These are phyloP conservation scores for Machimus atricapillus DNA, from an alignment of 2,888 invertebrate species.

Conservation along the genomic window DNA sequence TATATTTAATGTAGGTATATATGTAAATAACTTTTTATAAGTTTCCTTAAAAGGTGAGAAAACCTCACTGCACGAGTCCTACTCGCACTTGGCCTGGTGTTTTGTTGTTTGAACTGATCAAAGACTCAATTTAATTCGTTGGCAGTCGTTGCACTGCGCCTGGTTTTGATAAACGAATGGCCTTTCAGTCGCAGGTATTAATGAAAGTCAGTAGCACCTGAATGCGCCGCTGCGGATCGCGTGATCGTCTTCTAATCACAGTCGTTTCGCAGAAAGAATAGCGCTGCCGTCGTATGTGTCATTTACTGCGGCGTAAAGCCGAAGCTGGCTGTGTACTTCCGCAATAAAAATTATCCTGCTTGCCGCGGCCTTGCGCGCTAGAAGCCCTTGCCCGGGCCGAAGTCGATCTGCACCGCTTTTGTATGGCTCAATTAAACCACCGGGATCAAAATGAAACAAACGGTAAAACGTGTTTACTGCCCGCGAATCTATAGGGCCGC, in stretches of 20 bases:
- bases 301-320: not conserved
- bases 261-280: not conserved
- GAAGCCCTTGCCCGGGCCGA: not conserved
- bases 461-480: constrained; percentile 40
- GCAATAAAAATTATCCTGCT: not conserved
- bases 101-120: too few relatives aligned
- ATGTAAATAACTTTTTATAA: too few relatives aligned
- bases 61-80: too few relatives aligned
- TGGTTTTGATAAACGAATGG: not conserved
- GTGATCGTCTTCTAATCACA: not conserved
- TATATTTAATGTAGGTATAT: too few relatives aligned
- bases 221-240: not conserved
- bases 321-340: not conserved
- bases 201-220: not conserved
- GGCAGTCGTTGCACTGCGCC: not conserved
- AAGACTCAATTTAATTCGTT: not conserved
- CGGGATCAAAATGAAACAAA: constrained; percentile 1
- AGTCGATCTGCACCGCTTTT: not conserved
- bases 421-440: constrained; percentile 38
- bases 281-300: not conserved
- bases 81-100: too few relatives aligned
- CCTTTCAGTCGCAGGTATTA: not conserved
- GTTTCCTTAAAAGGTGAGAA: too few relatives aligned
- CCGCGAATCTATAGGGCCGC: constrained; percentile 37
- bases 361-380: not conserved